Evolutionary conservation across 2,113 vertebrate species (phyloP).

Genomic region (Aix galericulata): DNA sequence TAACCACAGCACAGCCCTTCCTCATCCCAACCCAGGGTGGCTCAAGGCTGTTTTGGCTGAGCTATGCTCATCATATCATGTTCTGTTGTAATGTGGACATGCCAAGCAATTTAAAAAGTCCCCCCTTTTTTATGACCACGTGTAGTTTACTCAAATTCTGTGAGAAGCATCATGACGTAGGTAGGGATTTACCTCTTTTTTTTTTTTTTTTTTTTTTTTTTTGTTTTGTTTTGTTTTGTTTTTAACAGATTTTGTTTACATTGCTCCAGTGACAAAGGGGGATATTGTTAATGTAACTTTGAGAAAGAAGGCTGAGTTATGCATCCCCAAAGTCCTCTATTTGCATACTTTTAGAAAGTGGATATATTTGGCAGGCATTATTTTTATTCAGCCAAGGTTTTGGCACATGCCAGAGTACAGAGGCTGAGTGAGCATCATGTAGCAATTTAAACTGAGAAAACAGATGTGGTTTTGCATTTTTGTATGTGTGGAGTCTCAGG

Average conservation of each 20-base stretch:
- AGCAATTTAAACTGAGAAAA: conserved; percentile 65
- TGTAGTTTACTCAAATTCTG: not conserved
- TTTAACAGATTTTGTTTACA: conserved; percentile 18
- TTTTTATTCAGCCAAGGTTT: conserved; percentile 55
- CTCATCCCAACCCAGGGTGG: not conserved
- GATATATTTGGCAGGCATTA: conserved; percentile 60
- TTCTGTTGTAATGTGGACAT: not conserved
- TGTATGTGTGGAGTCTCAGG: conserved; percentile 33
- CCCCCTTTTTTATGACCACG: conserved; percentile 15
- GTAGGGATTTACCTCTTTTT: conserved; percentile 17
- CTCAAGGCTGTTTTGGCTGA: not conserved
- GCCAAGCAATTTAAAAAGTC: not conserved
- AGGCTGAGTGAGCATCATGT: conserved; percentile 45
- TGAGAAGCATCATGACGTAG: conserved; percentile 6
- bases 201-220: too few relatives aligned
- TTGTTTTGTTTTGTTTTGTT: too few relatives aligned
- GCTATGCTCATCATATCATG: not conserved
- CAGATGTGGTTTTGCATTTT: conserved; percentile 68
- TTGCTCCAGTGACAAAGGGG: conserved; percentile 27
- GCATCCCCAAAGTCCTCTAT: conserved; percentile 56
- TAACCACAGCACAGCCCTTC: not conserved
- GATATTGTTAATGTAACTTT: conserved; percentile 56
- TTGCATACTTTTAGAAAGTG: conserved; percentile 66
- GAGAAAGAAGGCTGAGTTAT: conserved; percentile 55
- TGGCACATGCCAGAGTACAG: conserved; percentile 60